phyloP scores from a whole-genome alignment of 2,113 vertebrate species.

The Herpetotheres cachinnans region DNA sequence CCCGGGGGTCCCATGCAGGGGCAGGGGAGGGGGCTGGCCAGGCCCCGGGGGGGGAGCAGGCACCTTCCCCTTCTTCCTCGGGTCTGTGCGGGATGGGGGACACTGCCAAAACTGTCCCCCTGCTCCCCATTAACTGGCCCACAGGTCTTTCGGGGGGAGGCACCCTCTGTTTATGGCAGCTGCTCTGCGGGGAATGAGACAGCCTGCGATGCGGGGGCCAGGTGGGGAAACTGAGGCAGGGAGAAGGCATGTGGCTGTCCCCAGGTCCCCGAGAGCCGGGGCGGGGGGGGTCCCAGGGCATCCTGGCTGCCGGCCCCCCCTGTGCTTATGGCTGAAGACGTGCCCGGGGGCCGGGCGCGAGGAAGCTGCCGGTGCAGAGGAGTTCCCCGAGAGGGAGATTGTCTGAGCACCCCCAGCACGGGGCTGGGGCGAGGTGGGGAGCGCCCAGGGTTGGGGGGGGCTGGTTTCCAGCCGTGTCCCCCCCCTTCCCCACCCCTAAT shows the following conservation, averaged over 20 bases:
- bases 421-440: background rate
- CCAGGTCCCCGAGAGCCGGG: background rate
- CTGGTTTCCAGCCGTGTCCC: background rate
- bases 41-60: background rate
- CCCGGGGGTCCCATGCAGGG: slow-evolving; percentile 48
- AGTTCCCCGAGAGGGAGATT: slow-evolving; percentile 18
- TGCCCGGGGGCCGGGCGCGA: background rate
- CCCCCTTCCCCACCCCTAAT: slow-evolving; percentile 70
- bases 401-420: slow-evolving; percentile 27
- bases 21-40: background rate
- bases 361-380: slow-evolving; percentile 14
- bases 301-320: background rate
- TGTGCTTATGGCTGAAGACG: slow-evolving; percentile 46
- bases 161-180: background rate
- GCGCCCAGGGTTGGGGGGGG: background rate
- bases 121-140: background rate
- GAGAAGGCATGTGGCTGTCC: background rate
- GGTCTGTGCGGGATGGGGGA: background rate
- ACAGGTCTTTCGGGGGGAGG: background rate
- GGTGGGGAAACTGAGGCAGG: background rate
- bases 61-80: background rate
- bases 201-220: background rate
- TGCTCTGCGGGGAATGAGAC: background rate
- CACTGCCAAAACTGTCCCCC: background rate
- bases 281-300: background rate